Conservation (phyloP, 1,140 invertebrate genomes). For the Achroia grisella region DNA sequence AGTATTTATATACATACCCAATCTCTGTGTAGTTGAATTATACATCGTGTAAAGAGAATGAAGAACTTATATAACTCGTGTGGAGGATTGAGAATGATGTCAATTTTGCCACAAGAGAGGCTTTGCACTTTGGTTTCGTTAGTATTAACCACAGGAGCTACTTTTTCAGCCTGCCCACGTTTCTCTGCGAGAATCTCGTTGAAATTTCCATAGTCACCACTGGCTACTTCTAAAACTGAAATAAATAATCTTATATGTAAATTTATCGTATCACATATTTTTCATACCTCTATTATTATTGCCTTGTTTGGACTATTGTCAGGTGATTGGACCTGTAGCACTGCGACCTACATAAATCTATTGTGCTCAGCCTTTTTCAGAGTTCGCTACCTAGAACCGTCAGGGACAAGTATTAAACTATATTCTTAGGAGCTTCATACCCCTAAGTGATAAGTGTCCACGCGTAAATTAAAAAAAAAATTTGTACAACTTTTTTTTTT, state of each 20-base stretch:
- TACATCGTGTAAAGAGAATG: constrained; percentile 76
- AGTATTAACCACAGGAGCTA: neutral
- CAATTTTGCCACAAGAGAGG: constrained; percentile 50
- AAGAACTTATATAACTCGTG: constrained; percentile 74
- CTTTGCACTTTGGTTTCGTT: constrained; percentile 7
- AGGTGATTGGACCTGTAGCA: too few relatives aligned
- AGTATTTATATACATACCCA: constrained; percentile 73
- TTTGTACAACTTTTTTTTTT: too few relatives aligned
- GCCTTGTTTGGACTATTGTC: too few relatives aligned
- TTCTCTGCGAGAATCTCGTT: constrained; percentile 78
- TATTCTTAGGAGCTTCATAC: too few relatives aligned
- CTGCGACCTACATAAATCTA: too few relatives aligned
- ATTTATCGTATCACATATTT: too few relatives aligned
- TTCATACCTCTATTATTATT: too few relatives aligned
- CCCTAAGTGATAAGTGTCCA: too few relatives aligned
- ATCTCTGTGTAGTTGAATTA: constrained; percentile 80
- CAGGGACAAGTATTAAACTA: too few relatives aligned
- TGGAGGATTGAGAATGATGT: constrained; percentile 72
- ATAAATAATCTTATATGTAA: constrained; percentile 8
- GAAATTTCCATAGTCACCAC: constrained; percentile 88
- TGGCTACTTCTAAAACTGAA: constrained; percentile 87
- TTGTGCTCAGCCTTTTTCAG: too few relatives aligned
- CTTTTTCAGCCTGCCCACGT: constrained; percentile 17
- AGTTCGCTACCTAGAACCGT: too few relatives aligned
- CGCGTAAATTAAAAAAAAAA: too few relatives aligned